phyloP scores from a whole-genome alignment of 1,140 invertebrate genomes.

The Drosophila nigrodunni region DNA sequence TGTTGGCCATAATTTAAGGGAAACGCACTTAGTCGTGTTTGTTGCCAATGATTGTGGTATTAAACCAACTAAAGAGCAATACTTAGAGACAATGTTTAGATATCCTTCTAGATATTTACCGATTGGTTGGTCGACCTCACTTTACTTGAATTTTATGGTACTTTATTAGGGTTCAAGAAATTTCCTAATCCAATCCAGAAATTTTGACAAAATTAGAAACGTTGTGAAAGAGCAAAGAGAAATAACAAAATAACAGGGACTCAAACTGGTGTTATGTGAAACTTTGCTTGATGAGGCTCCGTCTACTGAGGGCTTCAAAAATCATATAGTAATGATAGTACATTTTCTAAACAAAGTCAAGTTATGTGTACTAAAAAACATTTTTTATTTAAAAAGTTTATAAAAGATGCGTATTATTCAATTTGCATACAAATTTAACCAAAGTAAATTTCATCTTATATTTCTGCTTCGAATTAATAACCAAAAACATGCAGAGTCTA shows the following conservation, averaged over 20 bases:
- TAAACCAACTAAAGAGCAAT: slow-evolving; percentile 11
- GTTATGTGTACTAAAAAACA: neutral
- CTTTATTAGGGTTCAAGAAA: slow-evolving; percentile 48
- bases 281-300: slow-evolving; percentile 17
- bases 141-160: slow-evolving; percentile 63
- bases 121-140: slow-evolving; percentile 59
- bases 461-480: no score
- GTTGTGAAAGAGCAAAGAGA: slow-evolving; percentile 52
- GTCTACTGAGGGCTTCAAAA: slow-evolving; percentile 38
- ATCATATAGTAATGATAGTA: neutral
- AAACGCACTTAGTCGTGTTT: neutral
- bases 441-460: no score
- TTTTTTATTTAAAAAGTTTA: no score
- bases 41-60: slow-evolving; percentile 1
- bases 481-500: no score
- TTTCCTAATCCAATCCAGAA: slow-evolving; percentile 55
- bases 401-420: no score
- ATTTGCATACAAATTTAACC: no score
- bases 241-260: slow-evolving; percentile 52
- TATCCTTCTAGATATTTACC: slow-evolving; percentile 46
- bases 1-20: slow-evolving; percentile 65
- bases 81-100: neutral
- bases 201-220: slow-evolving; percentile 76
- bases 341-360: neutral
- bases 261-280: slow-evolving; percentile 11